Evolutionary conservation across 2,888 invertebrate species (phyloP), one percentile per base, ranked within the genome.

Genomic region (Choreutis nemorana): DNA sequence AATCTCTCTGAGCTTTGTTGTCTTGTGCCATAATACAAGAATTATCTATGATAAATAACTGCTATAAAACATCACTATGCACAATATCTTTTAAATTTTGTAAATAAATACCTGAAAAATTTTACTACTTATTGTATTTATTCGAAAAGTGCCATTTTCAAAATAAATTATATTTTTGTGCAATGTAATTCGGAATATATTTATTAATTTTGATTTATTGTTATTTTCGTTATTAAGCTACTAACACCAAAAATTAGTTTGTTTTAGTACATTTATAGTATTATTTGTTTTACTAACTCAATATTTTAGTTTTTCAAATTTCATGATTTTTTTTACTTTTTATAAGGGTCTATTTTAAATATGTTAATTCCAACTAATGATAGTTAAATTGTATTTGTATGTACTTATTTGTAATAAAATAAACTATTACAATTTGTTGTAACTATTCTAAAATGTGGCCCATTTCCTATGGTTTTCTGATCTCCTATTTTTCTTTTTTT

Each of bases 201-300:
- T 40, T 57, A 64, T 64, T 63, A 70, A 71, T 72, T 73, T 55
- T 55, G 54, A 43, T 52, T 44, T 43, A 57, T 56, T 56, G 52
- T 52, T 57, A 58, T 62, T 59, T 52, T 65, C 62, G 50, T 56
- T 51, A 24, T 24, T 25, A 63, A 67, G 58, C 50, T 70, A 77
- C 77, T 77, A 77, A 77, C 77, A 77, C 77, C 77, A 77, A 77
- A 77, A 65, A 75, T 55, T 71, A 65, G 60, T 48, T 48, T 50
- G 35, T 41, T 44, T 48, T 24, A 24, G 24, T 9, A 3, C n/a
- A n/a, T 58, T 56, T 48, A 32, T 57, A 62, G 54, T 61, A 55
- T 53, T 55, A 57, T 58, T 61, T 60, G n/a, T n/a, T n/a, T n/a
- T n/a, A n/a, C n/a, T n/a, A n/a, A n/a, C n/a, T n/a, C n/a, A n/a